A percentile compares a stretch with the other conserved stretches of the same genome.
phyloP scores from a whole-genome alignment of 2,797 vertebrate genomes.

The Eptatretus atami region DNA sequence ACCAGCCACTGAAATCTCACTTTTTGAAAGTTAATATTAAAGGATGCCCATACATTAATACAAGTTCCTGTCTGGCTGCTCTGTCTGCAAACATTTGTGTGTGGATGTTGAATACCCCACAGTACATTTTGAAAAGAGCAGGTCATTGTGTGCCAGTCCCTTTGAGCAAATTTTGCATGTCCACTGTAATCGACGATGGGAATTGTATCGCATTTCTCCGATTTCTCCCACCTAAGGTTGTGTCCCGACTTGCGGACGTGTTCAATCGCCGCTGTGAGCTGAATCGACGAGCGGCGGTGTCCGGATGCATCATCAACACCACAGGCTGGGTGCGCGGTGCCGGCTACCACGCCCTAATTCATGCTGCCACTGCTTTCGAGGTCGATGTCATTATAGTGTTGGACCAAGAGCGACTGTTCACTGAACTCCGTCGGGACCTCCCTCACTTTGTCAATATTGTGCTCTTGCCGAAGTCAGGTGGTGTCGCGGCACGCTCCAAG shows the following conservation, averaged over 20 bases:
- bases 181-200: no score
- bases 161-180: no score
- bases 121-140: no score
- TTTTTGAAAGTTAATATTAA: no score
- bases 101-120: no score
- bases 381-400: conserved; percentile 71
- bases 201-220: not conserved
- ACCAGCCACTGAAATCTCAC: no score
- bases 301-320: conserved; percentile 87
- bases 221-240: conserved; percentile 23
- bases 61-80: no score
- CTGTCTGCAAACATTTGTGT: no score
- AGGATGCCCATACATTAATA: no score
- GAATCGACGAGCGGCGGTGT: conserved; percentile 62
- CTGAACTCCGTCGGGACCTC: conserved; percentile 68
- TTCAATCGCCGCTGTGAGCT: conserved; percentile 85
- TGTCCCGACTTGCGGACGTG: conserved; percentile 54
- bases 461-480: conserved; percentile 66
- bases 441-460: conserved; percentile 78
- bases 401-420: conserved; percentile 86
- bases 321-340: conserved; percentile 94
- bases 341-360: conserved; percentile 79
- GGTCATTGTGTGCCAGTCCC: no score
- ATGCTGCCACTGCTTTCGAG: conserved; percentile 77
- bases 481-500: conserved; percentile 67